Evolutionary conservation across 2,888 invertebrate species (phyloP).

Genomic region (Dicyrtoma fusca): DNA sequence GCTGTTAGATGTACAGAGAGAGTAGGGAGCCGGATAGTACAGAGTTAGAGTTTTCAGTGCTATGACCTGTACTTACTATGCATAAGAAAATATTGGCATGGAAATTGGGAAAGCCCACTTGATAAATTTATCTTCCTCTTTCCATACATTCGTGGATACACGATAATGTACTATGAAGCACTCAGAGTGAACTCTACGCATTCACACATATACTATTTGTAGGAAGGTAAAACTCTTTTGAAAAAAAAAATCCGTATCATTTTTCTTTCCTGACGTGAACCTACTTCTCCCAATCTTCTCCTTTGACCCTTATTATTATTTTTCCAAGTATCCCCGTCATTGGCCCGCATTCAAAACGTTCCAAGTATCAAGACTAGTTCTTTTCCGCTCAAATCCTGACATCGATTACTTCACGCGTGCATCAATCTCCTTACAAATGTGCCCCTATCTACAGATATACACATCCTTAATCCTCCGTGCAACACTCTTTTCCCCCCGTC

Average conservation of each 20-base stretch:
- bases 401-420: constrained; percentile 23
- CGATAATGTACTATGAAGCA: too few relatives aligned
- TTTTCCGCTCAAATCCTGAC: constrained; percentile 22
- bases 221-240: too few relatives aligned
- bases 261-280: constrained; percentile 6
- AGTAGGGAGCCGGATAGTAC: too few relatives aligned
- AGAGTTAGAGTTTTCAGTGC: constrained; percentile 1
- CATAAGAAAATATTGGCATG: constrained; percentile 24
- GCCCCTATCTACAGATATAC: neutral
- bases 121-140: neutral
- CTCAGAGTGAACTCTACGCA: too few relatives aligned
- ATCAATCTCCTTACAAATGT: constrained; percentile 24
- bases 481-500: neutral
- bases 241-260: neutral
- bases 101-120: neutral
- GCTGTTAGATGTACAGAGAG: neutral
- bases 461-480: neutral
- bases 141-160: too few relatives aligned
- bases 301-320: constrained; percentile 15
- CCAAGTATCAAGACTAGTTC: constrained; percentile 13
- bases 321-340: neutral
- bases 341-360: constrained; percentile 9
- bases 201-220: too few relatives aligned
- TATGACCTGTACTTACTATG: constrained; percentile 22
- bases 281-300: constrained; percentile 9